Evolutionary conservation across 35 echinoderm and acorn worm genomes (phyloP).

Genomic region (Holothuria glaberrima): DNA sequence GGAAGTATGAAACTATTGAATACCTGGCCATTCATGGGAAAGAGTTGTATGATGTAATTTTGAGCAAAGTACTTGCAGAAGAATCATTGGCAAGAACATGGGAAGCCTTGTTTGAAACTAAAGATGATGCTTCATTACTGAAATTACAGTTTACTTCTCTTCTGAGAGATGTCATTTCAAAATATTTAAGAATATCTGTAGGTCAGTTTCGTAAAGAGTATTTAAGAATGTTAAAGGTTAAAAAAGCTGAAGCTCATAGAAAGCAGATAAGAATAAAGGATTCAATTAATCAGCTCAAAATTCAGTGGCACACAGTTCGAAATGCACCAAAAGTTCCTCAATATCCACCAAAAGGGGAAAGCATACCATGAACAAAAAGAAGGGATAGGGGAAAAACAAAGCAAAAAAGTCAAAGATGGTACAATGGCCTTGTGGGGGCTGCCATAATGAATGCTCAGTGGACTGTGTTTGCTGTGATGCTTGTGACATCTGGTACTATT

Average conservation of each 20-base stretch:
- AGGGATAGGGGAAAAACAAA: background rate
- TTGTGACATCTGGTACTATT: conserved; percentile 17
- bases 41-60: background rate
- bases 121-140: background rate
- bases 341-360: background rate
- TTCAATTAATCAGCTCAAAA: too few species aligned
- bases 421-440: background rate
- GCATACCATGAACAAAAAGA: background rate
- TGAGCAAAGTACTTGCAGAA: background rate
- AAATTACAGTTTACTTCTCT: background rate
- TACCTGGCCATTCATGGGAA: background rate
- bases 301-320: background rate
- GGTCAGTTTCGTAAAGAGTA: background rate
- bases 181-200: background rate
- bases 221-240: background rate
- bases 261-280: too few species aligned
- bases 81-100: background rate
- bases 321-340: background rate
- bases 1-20: background rate
- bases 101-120: background rate
- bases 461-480: conserved; percentile 21
- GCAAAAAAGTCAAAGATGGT: background rate
- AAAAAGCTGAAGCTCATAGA: conserved; percentile 2
- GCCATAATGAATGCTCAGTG: background rate
- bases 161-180: background rate